Conservation (phyloP, 2,113 vertebrate genomes). For the Apaloderma vittatum region DNA sequence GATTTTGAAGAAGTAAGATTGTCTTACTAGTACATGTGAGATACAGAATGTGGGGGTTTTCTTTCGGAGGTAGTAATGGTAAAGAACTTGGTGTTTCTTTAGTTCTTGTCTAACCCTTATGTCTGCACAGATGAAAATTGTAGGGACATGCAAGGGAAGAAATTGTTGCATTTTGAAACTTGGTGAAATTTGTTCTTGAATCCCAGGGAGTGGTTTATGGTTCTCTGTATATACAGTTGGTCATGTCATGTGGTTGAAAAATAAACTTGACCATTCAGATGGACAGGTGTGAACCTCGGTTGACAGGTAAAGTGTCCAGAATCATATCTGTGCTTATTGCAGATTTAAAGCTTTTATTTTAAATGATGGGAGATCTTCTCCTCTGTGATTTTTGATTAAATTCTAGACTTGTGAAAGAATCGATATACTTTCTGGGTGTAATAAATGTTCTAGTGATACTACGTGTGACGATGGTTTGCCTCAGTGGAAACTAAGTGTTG, state of each 20-base stretch:
- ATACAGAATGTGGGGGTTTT: background rate
- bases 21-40: accelerated
- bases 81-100: accelerated
- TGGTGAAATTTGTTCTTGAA: background rate
- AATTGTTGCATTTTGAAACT: accelerated
- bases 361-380: background rate
- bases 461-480: background rate
- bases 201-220: background rate
- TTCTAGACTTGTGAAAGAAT: background rate
- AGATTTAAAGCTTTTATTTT: background rate
- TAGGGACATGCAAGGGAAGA: background rate
- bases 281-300: background rate
- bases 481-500: background rate
- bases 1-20: background rate
- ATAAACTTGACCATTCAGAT: background rate
- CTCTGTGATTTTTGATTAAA: background rate
- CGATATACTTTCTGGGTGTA: accelerated
- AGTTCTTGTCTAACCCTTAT: background rate
- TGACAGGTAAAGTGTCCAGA: background rate
- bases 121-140: accelerated
- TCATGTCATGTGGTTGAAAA: background rate
- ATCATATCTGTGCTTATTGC: background rate
- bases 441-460: background rate
- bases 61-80: background rate
- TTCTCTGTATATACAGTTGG: background rate